Evolutionary conservation across 2,888 invertebrate species (phyloP).

Genomic region (Cheilosia impressa): DNA sequence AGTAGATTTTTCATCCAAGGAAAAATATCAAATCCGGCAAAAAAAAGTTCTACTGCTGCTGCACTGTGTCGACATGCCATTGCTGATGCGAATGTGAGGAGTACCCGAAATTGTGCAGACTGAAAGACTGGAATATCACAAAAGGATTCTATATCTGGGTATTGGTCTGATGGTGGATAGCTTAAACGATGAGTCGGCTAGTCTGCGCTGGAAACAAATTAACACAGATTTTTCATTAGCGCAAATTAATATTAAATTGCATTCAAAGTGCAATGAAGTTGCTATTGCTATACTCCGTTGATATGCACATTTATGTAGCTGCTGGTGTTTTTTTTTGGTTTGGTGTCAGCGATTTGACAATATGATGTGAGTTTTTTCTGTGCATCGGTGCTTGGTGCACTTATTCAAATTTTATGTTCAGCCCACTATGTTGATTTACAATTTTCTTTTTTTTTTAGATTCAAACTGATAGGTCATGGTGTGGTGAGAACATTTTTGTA

Average conservation of each 20-base stretch:
- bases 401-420: constrained; percentile 32
- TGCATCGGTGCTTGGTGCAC: constrained; percentile 1
- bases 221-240: constrained; percentile 73
- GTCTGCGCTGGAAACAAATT: constrained; percentile 61
- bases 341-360: constrained; percentile 25
- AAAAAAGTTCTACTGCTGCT: constrained; percentile 9
- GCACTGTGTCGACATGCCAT: background rate
- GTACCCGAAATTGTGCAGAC: constrained; percentile 25
- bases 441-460: constrained; percentile 8
- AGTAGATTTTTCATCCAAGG: constrained; percentile 44
- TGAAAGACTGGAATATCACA: constrained; percentile 27
- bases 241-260: constrained; percentile 69
- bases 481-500: background rate
- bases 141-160: constrained; percentile 11
- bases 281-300: background rate
- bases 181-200: constrained; percentile 48
- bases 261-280: constrained; percentile 28
- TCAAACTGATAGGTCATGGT: constrained; percentile 15
- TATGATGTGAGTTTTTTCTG: constrained; percentile 22
- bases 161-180: constrained; percentile 12
- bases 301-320: background rate
- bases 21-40: constrained; percentile 22
- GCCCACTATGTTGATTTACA: constrained; percentile 15
- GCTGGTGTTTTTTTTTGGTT: background rate
- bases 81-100: constrained; percentile 45